A percentile compares a stretch with the other conserved stretches of the same genome.
Conservation (phyloP, 1,140 invertebrate species). For the Drosophila sp. region DNA sequence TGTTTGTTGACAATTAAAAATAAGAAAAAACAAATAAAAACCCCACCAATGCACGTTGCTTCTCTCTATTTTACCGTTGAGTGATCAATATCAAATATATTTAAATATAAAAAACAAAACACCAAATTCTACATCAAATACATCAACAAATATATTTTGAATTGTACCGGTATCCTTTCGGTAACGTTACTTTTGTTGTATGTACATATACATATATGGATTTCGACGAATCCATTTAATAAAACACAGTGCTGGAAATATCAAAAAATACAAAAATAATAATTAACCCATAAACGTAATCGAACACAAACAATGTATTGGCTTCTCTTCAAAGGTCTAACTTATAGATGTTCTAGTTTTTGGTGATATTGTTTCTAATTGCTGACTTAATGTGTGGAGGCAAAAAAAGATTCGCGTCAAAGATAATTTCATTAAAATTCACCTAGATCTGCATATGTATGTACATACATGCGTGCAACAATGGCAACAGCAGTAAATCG, state of each 20-base stretch:
- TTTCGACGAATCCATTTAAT: too few relatives aligned
- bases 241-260: too few relatives aligned
- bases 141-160: too few relatives aligned
- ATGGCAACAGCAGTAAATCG: too few relatives aligned
- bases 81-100: not conserved
- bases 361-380: constrained; percentile 3
- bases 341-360: constrained; percentile 19
- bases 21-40: constrained; percentile 4
- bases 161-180: too few relatives aligned
- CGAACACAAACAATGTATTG: too few relatives aligned
- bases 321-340: not conserved
- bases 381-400: not conserved
- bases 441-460: too few relatives aligned
- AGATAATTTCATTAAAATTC: not conserved
- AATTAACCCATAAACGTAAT: too few relatives aligned
- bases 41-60: constrained; percentile 13
- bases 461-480: not conserved
- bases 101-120: not conserved
- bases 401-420: not conserved
- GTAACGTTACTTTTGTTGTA: too few relatives aligned
- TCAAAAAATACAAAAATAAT: too few relatives aligned
- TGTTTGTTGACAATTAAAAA: constrained; percentile 37
- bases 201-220: too few relatives aligned
- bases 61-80: not conserved
- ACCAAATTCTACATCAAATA: too few relatives aligned